Percentiles rank a stretch among this genome's conserved stretches.
Conservation (phyloP, 1,140 invertebrate species). For the Dinoponera quadriceps region DNA sequence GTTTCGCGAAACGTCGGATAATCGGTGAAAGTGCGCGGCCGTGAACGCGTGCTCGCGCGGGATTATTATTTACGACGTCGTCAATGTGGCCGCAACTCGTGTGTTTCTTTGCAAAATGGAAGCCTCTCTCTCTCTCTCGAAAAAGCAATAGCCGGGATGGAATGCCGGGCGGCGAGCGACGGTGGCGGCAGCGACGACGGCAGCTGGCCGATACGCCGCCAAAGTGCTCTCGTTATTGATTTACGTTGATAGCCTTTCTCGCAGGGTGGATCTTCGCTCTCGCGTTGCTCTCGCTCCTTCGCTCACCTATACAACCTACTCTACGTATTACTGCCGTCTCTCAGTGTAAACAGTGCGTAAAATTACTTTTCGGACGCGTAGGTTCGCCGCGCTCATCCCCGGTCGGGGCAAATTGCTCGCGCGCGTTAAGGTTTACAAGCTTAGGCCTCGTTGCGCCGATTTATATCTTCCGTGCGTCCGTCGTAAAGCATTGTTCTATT, state of each 20-base stretch:
- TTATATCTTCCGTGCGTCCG: constrained; percentile 4
- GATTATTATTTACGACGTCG: constrained; percentile 77
- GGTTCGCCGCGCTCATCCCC: constrained; percentile 19
- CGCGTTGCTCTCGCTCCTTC: constrained; percentile 36
- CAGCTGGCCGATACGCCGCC: constrained; percentile 80
- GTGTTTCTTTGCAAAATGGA: constrained; percentile 71
- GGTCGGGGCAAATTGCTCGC: constrained; percentile 60
- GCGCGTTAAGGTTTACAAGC: constrained; percentile 24
- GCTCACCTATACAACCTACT: constrained; percentile 44
- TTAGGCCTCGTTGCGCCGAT: background rate
- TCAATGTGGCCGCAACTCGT: constrained; percentile 56
- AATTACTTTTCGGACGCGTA: constrained; percentile 69
- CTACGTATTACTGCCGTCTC: constrained; percentile 49
- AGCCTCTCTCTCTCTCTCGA: constrained; percentile 66
- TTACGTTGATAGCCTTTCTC: constrained; percentile 82
- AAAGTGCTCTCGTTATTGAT: constrained; percentile 82
- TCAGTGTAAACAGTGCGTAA: constrained; percentile 76
- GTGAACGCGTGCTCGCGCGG: constrained; percentile 54
- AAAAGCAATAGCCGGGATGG: constrained; percentile 74
- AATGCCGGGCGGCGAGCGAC: constrained; percentile 69
- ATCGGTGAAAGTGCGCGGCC: constrained; percentile 68
- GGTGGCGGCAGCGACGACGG: constrained; percentile 52
- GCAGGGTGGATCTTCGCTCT: constrained; percentile 70
- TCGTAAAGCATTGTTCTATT: constrained; percentile 42
- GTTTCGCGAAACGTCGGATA: constrained; percentile 61